phyloP scores from a whole-genome alignment of 2,797 vertebrate species.

The Spatula clypeata region DNA sequence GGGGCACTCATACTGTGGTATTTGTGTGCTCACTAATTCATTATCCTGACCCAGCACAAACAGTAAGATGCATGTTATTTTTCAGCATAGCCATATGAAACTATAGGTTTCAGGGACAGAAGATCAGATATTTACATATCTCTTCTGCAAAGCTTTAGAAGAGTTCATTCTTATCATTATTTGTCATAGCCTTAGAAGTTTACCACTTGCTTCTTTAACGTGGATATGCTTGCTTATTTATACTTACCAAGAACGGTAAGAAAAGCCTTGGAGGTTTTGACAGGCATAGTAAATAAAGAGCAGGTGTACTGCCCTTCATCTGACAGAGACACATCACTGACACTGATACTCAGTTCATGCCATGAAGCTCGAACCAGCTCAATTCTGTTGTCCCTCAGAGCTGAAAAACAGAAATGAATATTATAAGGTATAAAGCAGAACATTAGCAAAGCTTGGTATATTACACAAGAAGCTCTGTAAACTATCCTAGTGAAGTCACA shows the following conservation, averaged over 20 bases:
- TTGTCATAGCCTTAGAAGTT: not conserved
- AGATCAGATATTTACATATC: constrained; percentile 11
- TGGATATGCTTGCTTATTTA: not conserved
- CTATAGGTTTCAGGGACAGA: constrained; percentile 14
- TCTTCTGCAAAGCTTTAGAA: constrained; percentile 15
- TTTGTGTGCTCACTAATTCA: not conserved
- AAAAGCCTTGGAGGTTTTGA: constrained; percentile 98
- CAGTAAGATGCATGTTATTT: not conserved
- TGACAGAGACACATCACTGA: constrained; percentile 92
- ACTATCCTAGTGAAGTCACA: not conserved
- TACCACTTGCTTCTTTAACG: not conserved
- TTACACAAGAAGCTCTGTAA: not conserved
- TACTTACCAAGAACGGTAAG: constrained; percentile 96
- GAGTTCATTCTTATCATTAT: constrained; percentile 34
- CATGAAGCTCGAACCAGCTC: constrained; percentile 95
- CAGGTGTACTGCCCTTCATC: constrained; percentile 99
- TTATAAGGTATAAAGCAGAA: not conserved
- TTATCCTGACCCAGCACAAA: not conserved
- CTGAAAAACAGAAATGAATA: constrained; percentile 76
- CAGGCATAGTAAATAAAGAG: constrained; percentile 98
- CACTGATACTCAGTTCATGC: constrained; percentile 97
- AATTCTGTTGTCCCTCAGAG: constrained; percentile 96
- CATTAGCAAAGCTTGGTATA: fast-evolving
- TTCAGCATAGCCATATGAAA: not conserved
- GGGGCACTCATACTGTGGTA: not conserved